phyloP scores from a whole-genome alignment of 1,140 invertebrate species.

The Drosophila miranda region DNA sequence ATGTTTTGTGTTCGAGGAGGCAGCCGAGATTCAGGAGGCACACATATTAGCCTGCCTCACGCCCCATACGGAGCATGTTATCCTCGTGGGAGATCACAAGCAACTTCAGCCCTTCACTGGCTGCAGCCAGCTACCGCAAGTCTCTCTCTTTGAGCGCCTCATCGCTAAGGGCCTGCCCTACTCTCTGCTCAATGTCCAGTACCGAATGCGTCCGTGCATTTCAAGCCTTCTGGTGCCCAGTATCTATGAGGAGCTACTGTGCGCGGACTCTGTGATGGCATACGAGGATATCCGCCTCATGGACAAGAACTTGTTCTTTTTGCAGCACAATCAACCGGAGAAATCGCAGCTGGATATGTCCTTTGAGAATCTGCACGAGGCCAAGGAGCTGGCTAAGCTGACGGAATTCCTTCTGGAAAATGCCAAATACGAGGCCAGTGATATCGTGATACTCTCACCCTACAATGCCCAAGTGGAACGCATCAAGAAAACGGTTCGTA shows the following conservation, averaged over 20 bases:
- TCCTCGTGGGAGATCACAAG: conserved; percentile 92
- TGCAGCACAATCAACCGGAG: conserved; percentile 84
- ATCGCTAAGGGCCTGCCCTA: conserved; percentile 85
- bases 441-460: conserved; percentile 87
- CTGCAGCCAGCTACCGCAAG: conserved; percentile 86
- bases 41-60: conserved; percentile 89
- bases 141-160: conserved; percentile 90
- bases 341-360: conserved; percentile 79
- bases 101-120: conserved; percentile 88
- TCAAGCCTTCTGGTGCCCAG: conserved; percentile 85
- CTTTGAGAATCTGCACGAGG: conserved; percentile 85
- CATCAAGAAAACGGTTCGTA: conserved; percentile 29
- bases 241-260: conserved; percentile 85
- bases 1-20: conserved; percentile 92
- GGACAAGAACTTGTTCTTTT: conserved; percentile 85
- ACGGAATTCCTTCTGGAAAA: conserved; percentile 86
- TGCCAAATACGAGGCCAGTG: conserved; percentile 83
- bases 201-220: conserved; percentile 88
- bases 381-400: conserved; percentile 84
- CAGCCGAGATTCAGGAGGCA: conserved; percentile 91
- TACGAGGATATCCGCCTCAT: conserved; percentile 84
- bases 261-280: conserved; percentile 83
- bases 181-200: conserved; percentile 84
- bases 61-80: conserved; percentile 89
- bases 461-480: conserved; percentile 85